Evolutionary conservation across 2,113 vertebrate genomes (phyloP), one percentile per base, ranked within the genome.

Genomic region (Nothoprocta pentlandii): DNA sequence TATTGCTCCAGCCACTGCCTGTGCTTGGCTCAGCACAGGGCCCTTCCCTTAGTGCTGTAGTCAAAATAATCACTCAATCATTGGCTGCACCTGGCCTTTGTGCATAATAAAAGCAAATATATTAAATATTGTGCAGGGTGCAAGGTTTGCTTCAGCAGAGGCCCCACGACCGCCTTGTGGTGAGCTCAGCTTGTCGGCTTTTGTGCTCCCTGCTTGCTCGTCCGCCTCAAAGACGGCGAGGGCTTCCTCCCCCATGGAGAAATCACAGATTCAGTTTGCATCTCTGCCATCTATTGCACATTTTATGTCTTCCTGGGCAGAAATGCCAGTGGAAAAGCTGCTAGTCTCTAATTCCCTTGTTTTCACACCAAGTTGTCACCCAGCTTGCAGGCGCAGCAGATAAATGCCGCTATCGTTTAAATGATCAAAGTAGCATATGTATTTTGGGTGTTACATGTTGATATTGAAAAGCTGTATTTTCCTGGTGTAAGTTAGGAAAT

Each of bases 121-220:
- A 53, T 17, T 36, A 13, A 2, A 61, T 49, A 23, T 5, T 26
- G 15, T 12, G 2, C 79, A 64, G 59, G 8, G 73, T 64, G 92
- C 85, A 80, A 84, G 86, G 85, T 93, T 95, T 93, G 69, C 77
- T 91, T 84, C 85, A 44, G 79, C 85, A 53, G 80, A 68, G 81
- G 10, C 79, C 70, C 71, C 7, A 1, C 54, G 30, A 1, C 51
- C 2, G 34, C 3, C 23, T 46, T 53, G 28, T 1, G 58, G 44
- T 14, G 4, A 14, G 66, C 4, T 0, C 12, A 36, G 56, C 32
- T 13, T 44, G 82, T 17, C 44, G 75, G 39, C 61, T 80, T 49
- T 62, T 30, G 84, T 77, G 85, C 78, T 46, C 34, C 73, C 23
- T 26, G 49, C 34, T 67, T 59, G 22, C 46, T 7, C 36, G 16